Conservation (phyloP, 2,113 vertebrate species). For the Nibea albiflora region DNA sequence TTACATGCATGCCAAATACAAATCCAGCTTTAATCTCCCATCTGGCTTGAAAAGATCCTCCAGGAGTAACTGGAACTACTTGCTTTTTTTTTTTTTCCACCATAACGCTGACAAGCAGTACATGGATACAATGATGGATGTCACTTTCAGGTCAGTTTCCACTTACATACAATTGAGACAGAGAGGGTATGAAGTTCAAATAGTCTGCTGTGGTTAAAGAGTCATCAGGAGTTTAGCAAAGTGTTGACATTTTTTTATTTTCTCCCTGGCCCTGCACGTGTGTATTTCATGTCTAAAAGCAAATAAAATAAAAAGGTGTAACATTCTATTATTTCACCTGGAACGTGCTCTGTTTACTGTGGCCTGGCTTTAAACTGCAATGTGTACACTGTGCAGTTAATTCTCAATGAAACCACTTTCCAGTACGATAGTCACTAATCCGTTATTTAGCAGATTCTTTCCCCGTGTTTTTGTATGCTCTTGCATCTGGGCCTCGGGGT, state of each 20-base stretch:
- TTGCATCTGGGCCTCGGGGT: constrained; percentile 33
- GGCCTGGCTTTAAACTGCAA: constrained; percentile 11
- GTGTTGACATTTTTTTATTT: constrained; percentile 42
- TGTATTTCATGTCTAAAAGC: constrained; percentile 22
- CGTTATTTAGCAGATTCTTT: constrained; percentile 46
- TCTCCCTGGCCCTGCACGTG: background rate
- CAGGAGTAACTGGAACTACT: background rate
- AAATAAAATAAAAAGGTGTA: constrained; percentile 32
- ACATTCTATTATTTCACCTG: constrained; percentile 30
- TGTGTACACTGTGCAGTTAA: constrained; percentile 4
- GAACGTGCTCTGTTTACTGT: constrained; percentile 37
- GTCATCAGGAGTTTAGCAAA: constrained; percentile 10
- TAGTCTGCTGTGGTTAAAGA: constrained; percentile 23
- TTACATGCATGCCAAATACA: background rate
- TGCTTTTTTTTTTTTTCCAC: background rate
- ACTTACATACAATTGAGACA: background rate
- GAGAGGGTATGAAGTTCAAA: constrained; percentile 20
- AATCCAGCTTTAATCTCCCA: background rate
- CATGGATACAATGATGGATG: constrained; percentile 1
- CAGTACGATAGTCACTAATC: constrained; percentile 22
- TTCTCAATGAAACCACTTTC: constrained; percentile 34
- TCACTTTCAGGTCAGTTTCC: background rate
- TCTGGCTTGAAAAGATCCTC: background rate
- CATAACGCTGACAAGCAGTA: background rate
- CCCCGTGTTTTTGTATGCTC: constrained; percentile 1